Evolutionary conservation across 2,113 vertebrate species (phyloP).

Genomic region (Leptodactylus fuscus): DNA sequence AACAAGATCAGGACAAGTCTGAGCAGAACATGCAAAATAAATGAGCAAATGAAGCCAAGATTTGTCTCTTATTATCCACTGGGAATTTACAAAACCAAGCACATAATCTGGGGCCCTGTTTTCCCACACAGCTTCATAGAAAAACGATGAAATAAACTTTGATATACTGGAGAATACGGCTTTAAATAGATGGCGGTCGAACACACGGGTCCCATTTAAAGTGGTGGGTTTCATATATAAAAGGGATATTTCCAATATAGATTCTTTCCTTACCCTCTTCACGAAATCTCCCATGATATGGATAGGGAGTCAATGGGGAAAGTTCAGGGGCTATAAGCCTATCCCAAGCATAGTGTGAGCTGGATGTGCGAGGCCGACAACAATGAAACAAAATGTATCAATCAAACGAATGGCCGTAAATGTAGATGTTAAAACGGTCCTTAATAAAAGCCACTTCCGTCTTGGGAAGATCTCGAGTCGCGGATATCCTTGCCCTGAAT

Average conservation of each 20-base stretch:
- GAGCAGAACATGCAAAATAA: slow-evolving; percentile 54
- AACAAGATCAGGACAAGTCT: slow-evolving; percentile 60
- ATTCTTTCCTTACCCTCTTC: too few species aligned
- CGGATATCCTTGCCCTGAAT: background rate
- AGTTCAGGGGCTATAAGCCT: too few species aligned
- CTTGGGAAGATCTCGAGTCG: background rate
- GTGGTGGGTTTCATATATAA: too few species aligned
- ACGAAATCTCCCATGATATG: too few species aligned
- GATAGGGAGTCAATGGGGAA: too few species aligned
- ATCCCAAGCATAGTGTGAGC: too few species aligned
- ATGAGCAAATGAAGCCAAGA: slow-evolving; percentile 49
- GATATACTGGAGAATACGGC: background rate
- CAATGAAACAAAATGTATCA: background rate
- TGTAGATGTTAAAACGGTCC: background rate
- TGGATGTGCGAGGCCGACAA: too few species aligned
- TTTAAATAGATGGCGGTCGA: too few species aligned
- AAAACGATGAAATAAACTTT: background rate
- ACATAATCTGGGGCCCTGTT: slow-evolving; percentile 49
- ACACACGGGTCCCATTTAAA: too few species aligned
- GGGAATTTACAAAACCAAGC: slow-evolving; percentile 51
- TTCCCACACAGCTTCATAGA: slow-evolving; percentile 23
- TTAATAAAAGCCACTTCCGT: background rate
- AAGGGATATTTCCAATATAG: too few species aligned
- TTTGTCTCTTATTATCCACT: slow-evolving; percentile 54
- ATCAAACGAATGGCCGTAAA: background rate